phyloP scores from a whole-genome alignment of 1,140 invertebrate species.

The Scylla paramamosain region DNA sequence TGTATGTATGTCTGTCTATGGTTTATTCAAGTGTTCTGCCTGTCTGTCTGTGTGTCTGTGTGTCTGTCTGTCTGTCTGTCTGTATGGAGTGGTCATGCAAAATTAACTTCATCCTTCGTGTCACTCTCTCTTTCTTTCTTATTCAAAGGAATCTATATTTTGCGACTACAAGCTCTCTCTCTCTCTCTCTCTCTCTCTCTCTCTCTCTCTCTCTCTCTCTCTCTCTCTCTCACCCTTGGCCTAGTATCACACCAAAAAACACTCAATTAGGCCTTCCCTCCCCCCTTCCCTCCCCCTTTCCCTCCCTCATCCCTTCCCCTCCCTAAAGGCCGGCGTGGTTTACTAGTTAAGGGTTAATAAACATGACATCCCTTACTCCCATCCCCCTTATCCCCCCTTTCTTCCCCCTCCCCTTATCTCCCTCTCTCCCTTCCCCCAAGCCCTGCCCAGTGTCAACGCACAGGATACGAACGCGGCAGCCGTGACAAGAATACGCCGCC shows the following conservation, averaged over 20 bases:
- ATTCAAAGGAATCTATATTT: background rate
- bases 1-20: background rate
- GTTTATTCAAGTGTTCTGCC: background rate
- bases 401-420: background rate
- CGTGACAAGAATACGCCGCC: conserved; percentile 53
- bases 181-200: background rate
- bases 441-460: conserved; percentile 52
- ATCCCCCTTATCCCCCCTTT: background rate
- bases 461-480: conserved; percentile 60
- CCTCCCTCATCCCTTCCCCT: background rate
- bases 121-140: background rate
- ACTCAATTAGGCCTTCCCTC: too few species aligned
- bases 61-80: background rate
- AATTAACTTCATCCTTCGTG: too few species aligned
- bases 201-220: background rate
- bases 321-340: background rate
- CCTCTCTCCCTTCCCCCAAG: background rate
- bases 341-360: conserved; percentile 38
- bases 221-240: background rate
- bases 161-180: too few species aligned
- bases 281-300: background rate
- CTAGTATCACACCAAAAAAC: background rate
- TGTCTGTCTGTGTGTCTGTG: background rate
- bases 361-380: background rate
- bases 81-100: background rate